Evolutionary conservation across 1,140 invertebrate genomes (phyloP), one percentile per base, ranked within the genome.

Genomic region (Caenorhabditis remanei): DNA sequence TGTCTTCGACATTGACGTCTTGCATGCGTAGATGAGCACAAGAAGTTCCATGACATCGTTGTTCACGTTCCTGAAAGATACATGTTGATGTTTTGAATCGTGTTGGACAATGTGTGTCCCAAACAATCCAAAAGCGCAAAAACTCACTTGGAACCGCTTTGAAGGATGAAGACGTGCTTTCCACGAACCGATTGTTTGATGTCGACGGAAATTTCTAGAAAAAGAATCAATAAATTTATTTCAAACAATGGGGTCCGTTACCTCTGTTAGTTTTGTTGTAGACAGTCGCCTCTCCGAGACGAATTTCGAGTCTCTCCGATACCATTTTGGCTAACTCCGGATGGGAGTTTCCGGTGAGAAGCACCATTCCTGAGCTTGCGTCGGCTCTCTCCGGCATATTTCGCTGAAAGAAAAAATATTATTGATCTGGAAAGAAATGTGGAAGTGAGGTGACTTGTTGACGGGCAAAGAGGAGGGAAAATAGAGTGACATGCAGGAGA

Each of bases 21-120:
- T 99, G 93, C 98, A 99, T 55, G 98, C 98, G 94, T 99, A 99
- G 11, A 98, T 97, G 95, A 99, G 97, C 83, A 99, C 99, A 86
- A 99, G 94, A 88, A 99, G 93, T 93, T 99, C 98, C 97, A 99
- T 99, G 85, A 99, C 97, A 91, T 98, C 98, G 84, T 92, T 92
- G 91, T 92, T 92, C 13, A 92, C 91, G 85, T 91, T 89, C 83
- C 90, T 91, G 53, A 86, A 90, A 56, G 63, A 21, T 32, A 32
- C 32, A 32, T 32, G 32, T 32, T 32, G 32, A 32, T 32, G 32
- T 1, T 32, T 32, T 32, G 32, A 32, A 32, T 32, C 32, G 32
- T 1, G 32, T 32, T 32, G 32, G 32, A 32, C 32, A 32, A 32
- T 32, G 32, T 32, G 1, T 2, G 32, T 32, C 0, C 0, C 2